phyloP scores from a whole-genome alignment of 2,888 invertebrate species.

The Plagodis pulveraria region DNA sequence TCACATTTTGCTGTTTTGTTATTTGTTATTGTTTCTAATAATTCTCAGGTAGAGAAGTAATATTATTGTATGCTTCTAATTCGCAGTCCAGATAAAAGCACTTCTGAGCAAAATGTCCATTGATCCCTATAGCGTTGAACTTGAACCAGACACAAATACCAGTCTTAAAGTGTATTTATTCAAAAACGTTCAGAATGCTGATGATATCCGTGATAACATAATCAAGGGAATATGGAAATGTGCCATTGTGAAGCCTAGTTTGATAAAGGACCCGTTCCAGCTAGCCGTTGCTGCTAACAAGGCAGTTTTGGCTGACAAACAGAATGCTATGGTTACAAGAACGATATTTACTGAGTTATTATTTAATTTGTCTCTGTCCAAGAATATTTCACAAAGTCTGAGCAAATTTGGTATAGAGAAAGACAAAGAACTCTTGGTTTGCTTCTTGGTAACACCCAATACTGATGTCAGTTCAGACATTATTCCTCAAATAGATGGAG shows the following conservation, averaged over 20 bases:
- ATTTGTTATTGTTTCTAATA: no score
- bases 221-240: slow-evolving; percentile 85
- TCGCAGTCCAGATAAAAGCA: no score
- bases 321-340: slow-evolving; percentile 83
- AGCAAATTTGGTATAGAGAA: slow-evolving; percentile 86
- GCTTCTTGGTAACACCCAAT: slow-evolving; percentile 56
- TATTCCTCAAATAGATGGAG: slow-evolving; percentile 81
- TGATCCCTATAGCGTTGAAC: slow-evolving; percentile 54
- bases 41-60: no score
- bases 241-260: slow-evolving; percentile 85
- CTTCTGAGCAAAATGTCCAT: slow-evolving; percentile 41
- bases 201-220: slow-evolving; percentile 81
- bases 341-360: slow-evolving; percentile 87
- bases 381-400: slow-evolving; percentile 89
- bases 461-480: slow-evolving; percentile 59
- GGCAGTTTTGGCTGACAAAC: slow-evolving; percentile 81
- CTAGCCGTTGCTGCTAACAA: slow-evolving; percentile 88
- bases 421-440: slow-evolving; percentile 58
- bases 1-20: no score
- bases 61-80: background rate
- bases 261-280: slow-evolving; percentile 85
- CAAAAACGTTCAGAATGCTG: slow-evolving; percentile 84
- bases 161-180: slow-evolving; percentile 81
- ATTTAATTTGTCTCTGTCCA: slow-evolving; percentile 88
- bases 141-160: slow-evolving; percentile 75